phyloP scores from a whole-genome alignment of 53 echinoderm and acorn worm species.

The Glandiceps talaboti region DNA sequence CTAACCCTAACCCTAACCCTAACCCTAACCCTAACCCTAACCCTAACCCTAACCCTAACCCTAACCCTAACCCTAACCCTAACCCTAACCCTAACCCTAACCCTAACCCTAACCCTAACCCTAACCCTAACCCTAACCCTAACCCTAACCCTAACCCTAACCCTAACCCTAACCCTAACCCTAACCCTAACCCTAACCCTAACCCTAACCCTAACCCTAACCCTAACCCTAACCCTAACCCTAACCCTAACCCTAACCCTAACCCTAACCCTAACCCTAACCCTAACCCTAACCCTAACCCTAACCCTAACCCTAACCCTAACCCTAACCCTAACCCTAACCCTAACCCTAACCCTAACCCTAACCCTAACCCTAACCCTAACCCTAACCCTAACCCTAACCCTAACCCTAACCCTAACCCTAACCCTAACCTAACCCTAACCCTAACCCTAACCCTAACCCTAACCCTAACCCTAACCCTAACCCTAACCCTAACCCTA shows the following conservation, averaged over 20 bases:
- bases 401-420: constrained; percentile 19
- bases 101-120: constrained; percentile 25
- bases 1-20: constrained; percentile 16
- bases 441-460: constrained; percentile 19
- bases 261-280: constrained; percentile 5
- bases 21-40: constrained; percentile 17
- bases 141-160: constrained; percentile 18
- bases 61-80: constrained; percentile 29
- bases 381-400: constrained; percentile 18
- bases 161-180: constrained; percentile 15
- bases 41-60: constrained; percentile 30
- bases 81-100: constrained; percentile 5
- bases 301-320: constrained; percentile 19
- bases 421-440: constrained; percentile 15
- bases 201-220: constrained; percentile 18
- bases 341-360: constrained; percentile 16
- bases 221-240: constrained; percentile 18
- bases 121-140: constrained; percentile 24
- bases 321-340: constrained; percentile 19
- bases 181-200: constrained; percentile 18
- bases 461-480: constrained; percentile 19
- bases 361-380: constrained; percentile 15
- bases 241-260: neutral
- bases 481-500: constrained; percentile 18
- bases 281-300: constrained; percentile 13